Base-by-base conservation (phyloP, 2,113 vertebrate genomes). In the Silurus asotus region DNA sequence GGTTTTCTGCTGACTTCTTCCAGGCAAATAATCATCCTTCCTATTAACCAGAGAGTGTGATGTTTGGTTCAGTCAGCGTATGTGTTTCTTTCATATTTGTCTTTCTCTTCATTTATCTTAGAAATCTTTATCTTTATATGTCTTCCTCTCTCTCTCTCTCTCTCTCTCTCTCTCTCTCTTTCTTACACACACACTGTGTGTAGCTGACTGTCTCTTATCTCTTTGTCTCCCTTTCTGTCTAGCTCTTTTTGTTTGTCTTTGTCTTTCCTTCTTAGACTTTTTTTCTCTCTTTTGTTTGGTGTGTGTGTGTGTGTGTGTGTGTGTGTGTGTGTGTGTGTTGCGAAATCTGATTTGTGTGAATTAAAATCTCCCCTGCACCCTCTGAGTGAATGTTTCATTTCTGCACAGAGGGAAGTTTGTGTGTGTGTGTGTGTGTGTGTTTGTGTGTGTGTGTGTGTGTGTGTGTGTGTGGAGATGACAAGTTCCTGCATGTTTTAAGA, bases 261-360 rank as follows among this genome's bases (percentile, higher is more conserved):
- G 9, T 77, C 19, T 49, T n/a, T 28, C 55, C 83, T 77, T 64
- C 17, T 58, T 5, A 15, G 13, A 37, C 37, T 37, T 58, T 3
- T 3, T 3, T 5, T 58, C 14, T 5, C 17, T 14, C 56, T 58
- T 14, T 15, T 58, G 14, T 58, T 58, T 58, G 17, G 56, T 58
- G 48, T 82, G 84, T 62, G 77, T 72, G 70, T 20, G 80, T 87
- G 88, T 88, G 62, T 25, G 61, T 23, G 61, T 23, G 28, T 48
- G 69, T 70, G 69, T 77, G 75, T 58, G n/a, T 56, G n/a, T 90
- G 89, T 85, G 85, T 53, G 48, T 86, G 89, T 91, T 92, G 77
- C 89, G 78, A 90, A 90, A 92, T 92, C 80, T 86, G 85, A 56
- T 76, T 59, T 56, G 70, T 88, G 81, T 80, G 87, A 75, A 82